A percentile compares a stretch with the other conserved stretches of the same genome.
These are phyloP conservation scores for Agriotes lineatus DNA, from an alignment of 2,888 invertebrate genomes.

Conservation along the genomic window DNA sequence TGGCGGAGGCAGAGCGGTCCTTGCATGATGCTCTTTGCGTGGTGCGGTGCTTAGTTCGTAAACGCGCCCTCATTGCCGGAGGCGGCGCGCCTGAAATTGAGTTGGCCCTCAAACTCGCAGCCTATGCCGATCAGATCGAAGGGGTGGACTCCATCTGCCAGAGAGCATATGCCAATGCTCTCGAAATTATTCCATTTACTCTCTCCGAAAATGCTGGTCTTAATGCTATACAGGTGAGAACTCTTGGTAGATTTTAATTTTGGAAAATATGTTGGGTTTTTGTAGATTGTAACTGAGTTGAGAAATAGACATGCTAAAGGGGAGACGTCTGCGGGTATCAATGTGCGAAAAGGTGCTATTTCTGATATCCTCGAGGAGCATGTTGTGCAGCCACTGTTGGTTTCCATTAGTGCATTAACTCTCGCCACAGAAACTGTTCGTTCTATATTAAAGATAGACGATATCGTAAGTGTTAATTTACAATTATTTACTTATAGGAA, in stretches of 20 bases:
- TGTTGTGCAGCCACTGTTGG: conserved; percentile 97
- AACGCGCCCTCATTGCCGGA: conserved; percentile 91
- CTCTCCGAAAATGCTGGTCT: conserved; percentile 86
- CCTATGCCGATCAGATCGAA: conserved; percentile 84
- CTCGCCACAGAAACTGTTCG: conserved; percentile 97
- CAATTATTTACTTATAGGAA: too few species aligned
- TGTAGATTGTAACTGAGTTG: conserved; percentile 91
- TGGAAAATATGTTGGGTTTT: background rate
- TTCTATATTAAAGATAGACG: conserved; percentile 98
- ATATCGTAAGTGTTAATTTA: conserved; percentile 83
- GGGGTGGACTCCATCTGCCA: conserved; percentile 97
- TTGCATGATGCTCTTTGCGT: conserved; percentile 90
- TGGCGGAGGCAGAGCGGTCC: conserved; percentile 86
- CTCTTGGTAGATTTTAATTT: background rate
- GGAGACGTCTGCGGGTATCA: conserved; percentile 91
- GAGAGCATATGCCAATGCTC: conserved; percentile 94
- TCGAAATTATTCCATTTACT: conserved; percentile 94
- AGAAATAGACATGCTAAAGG: conserved; percentile 93
- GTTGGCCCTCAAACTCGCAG: conserved; percentile 85
- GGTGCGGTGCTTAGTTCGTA: conserved; percentile 95
- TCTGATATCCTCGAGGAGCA: conserved; percentile 97
- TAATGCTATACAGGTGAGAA: conserved; percentile 63
- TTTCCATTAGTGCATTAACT: conserved; percentile 92
- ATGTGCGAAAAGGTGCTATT: conserved; percentile 95
- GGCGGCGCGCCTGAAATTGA: conserved; percentile 99